phyloP scores from a whole-genome alignment of 1,140 invertebrate species.

The Anadara kagoshimensis region DNA sequence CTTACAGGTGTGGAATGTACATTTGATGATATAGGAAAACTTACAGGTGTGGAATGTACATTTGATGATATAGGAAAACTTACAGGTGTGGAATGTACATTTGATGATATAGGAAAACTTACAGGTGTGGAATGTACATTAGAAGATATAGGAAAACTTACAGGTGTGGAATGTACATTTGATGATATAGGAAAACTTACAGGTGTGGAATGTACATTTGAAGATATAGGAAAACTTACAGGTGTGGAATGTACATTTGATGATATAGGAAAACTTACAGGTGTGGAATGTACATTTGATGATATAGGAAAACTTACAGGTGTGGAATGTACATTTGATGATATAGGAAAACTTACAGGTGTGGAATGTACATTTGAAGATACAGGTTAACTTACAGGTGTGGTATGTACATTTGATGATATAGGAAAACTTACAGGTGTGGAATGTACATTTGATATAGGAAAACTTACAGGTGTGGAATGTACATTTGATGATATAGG shows the following conservation, averaged over 20 bases:
- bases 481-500: neutral
- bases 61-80: neutral
- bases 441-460: neutral
- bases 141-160: too few species aligned
- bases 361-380: neutral
- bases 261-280: neutral
- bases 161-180: neutral
- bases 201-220: neutral
- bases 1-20: neutral
- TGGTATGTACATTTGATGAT: neutral
- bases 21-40: neutral
- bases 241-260: neutral
- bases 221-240: too few species aligned
- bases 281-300: neutral
- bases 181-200: neutral
- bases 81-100: neutral
- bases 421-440: too few species aligned
- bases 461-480: too few species aligned
- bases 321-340: neutral
- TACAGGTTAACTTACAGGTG: too few species aligned
- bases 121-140: neutral
- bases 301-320: too few species aligned
- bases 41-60: neutral
- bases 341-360: too few species aligned
- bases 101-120: neutral